phyloP scores from a whole-genome alignment of 2,113 vertebrate species.

The Pseudopipra pipra region DNA sequence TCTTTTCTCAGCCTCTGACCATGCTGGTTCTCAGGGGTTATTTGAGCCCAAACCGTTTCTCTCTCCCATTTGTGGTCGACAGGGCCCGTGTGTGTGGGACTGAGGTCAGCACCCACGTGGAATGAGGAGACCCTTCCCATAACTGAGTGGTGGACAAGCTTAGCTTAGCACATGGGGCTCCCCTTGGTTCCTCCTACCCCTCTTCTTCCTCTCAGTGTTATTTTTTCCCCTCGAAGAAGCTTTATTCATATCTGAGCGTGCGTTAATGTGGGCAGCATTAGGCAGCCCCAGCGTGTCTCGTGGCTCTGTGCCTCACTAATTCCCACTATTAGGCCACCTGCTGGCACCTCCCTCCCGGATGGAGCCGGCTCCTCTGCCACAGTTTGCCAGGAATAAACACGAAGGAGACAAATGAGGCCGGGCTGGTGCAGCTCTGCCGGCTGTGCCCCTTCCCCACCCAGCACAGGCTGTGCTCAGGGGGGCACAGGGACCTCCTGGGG shows the following conservation, averaged over 20 bases:
- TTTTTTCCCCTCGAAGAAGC: constrained; percentile 62
- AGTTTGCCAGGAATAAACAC: constrained; percentile 54
- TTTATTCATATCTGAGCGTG: constrained; percentile 52
- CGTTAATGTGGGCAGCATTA: constrained; percentile 37
- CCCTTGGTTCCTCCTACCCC: not conserved
- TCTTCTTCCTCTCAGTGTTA: not conserved
- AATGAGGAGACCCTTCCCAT: not conserved
- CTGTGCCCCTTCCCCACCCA: not conserved
- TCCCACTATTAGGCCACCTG: constrained; percentile 58
- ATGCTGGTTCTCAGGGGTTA: not conserved
- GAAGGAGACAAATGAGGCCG: constrained; percentile 63
- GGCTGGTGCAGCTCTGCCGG: not conserved
- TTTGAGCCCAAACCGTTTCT: accelerated
- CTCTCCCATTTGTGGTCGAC: accelerated
- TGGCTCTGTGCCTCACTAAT: constrained; percentile 61
- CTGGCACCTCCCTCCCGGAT: constrained; percentile 52
- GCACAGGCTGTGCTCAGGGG: not conserved
- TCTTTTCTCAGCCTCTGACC: not conserved
- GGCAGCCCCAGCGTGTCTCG: constrained; percentile 28
- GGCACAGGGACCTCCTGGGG: accelerated
- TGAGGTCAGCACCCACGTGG: accelerated
- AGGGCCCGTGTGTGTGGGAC: accelerated
- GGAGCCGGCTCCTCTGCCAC: constrained; percentile 24
- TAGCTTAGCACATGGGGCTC: accelerated
- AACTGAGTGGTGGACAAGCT: accelerated